Evolutionary conservation across 2,113 vertebrate genomes (phyloP).

Genomic region (Tychaedon coryphoeus): DNA sequence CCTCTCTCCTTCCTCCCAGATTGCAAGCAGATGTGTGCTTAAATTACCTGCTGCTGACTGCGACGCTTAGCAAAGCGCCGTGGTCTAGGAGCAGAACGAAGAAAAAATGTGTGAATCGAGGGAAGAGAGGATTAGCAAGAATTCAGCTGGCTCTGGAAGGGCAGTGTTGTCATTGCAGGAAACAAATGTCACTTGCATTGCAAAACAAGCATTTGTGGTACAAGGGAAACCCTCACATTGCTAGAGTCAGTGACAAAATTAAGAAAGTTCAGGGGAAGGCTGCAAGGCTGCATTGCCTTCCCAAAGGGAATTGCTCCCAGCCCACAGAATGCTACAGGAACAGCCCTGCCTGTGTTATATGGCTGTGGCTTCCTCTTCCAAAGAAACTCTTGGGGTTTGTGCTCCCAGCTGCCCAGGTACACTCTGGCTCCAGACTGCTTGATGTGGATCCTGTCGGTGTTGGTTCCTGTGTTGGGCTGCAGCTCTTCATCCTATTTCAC

Average conservation of each 20-base stretch:
- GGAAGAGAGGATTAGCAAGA: slow-evolving; percentile 31
- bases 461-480: not conserved
- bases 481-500: not conserved
- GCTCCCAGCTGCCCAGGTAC: not conserved
- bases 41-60: slow-evolving; percentile 56
- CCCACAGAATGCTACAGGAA: not conserved
- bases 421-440: not conserved
- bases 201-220: not conserved
- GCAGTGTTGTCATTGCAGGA: not conserved
- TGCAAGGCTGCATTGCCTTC: not conserved
- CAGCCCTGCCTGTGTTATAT: not conserved
- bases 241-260: not conserved
- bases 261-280: not conserved
- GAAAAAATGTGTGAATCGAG: slow-evolving; percentile 12
- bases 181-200: not conserved
- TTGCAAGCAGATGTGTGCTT: slow-evolving; percentile 67
- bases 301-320: not conserved
- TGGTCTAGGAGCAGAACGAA: not conserved
- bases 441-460: not conserved
- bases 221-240: not conserved
- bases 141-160: slow-evolving; percentile 34
- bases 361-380: not conserved
- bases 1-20: slow-evolving; percentile 44
- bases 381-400: not conserved
- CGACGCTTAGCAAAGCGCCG: not conserved